Evolutionary conservation across 1,140 invertebrate genomes (phyloP), one percentile per base, ranked within the genome.

Genomic region (Lasioglossum baleicum): DNA sequence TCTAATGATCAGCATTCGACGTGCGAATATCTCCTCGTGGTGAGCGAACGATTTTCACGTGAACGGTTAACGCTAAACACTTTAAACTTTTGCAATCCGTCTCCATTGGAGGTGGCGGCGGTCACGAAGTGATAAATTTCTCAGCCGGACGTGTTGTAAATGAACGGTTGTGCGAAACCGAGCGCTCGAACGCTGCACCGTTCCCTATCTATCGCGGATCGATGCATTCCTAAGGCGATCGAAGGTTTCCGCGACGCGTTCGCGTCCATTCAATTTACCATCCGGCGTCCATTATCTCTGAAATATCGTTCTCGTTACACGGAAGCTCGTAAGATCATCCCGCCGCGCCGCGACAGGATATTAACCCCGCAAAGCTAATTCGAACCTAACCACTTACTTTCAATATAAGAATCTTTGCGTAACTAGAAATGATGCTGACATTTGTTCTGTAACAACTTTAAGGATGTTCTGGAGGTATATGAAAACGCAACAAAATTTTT

Each of bases 251-350:
- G 44, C 26, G 67, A n/a, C 53, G 53, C 17, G 53, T n/a, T 3
- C 67, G 67, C 26, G 48, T 56, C 48, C 67, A 60, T 71, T 71
- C 40, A 71, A 60, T 71, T 71, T 61, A 60, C n/a, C 67, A 26
- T 53, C 22, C 69, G 20, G 40, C 7, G 11, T 44, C 26, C 71
- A 64, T 64, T 74, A 74, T 48, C 60, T 48, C 40, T 3, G 48
- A 17, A 13, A 22, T 11, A 11, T 48, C 15, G n/a, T 51, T 44
- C 22, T 35, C 69, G 20, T 61, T 44, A 53, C 26, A 26, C 71
- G 61, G 71, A 64, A 74, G 71, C 60, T n/a, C 44, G 40, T 61
- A 51, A 48, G 48, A 31, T 7, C 44, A 42, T 8, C 15, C 8
- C 1, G n/a, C 31, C 15, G 42, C 17, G 60, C 31, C 15, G 42